Percentiles rank a stretch among this genome's conserved stretches.
Evolutionary conservation across 2,888 invertebrate species (phyloP).

Genomic region (Sylvicola fuscatus): DNA sequence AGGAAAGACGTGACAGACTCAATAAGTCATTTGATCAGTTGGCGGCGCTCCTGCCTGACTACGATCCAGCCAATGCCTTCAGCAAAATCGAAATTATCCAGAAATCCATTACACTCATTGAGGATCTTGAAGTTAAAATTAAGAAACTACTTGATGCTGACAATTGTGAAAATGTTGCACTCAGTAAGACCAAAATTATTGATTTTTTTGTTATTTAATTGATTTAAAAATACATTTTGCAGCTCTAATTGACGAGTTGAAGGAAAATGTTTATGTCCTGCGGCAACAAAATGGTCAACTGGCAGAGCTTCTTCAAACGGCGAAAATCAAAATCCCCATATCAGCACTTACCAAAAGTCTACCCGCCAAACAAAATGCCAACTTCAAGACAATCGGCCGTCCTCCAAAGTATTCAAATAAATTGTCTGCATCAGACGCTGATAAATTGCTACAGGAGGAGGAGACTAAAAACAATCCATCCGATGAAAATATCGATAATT

Average conservation of each 20-base stretch:
- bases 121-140: constrained; percentile 21
- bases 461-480: not conserved
- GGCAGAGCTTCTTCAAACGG: too few relatives aligned
- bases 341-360: not conserved
- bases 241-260: too few relatives aligned
- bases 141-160: constrained; percentile 13
- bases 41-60: constrained; percentile 17
- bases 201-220: not conserved
- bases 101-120: constrained; percentile 21
- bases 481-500: constrained; percentile 1
- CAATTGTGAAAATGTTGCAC: constrained; percentile 8
- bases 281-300: too few relatives aligned
- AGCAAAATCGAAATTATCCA: constrained; percentile 25
- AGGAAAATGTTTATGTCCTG: too few relatives aligned
- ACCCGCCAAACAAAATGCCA: not conserved
- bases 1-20: constrained; percentile 33
- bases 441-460: constrained; percentile 2
- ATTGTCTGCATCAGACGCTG: not conserved
- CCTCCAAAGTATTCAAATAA: constrained; percentile 7
- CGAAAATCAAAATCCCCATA: too few relatives aligned
- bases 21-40: constrained; percentile 22
- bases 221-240: too few relatives aligned
- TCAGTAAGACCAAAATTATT: constrained; percentile 9
- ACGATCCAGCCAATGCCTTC: constrained; percentile 20
- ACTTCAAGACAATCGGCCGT: constrained; percentile 3